These are phyloP conservation scores for Drosophila dunni DNA, from an alignment of 1,140 invertebrate genomes.

Conservation along the genomic window DNA sequence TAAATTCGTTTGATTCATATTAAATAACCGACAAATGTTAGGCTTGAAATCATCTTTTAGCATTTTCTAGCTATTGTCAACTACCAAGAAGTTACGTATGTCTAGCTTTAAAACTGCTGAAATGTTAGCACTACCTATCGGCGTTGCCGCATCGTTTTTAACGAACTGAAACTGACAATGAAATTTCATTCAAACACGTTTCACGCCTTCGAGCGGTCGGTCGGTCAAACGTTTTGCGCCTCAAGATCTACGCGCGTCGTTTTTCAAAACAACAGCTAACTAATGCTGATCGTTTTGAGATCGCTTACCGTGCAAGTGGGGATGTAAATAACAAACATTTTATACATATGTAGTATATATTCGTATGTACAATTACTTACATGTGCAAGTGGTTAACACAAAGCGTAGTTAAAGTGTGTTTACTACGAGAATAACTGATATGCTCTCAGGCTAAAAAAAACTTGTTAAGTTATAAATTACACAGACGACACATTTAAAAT, in stretches of 20 bases:
- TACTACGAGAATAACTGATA: slow-evolving; percentile 28
- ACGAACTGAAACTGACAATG: slow-evolving; percentile 68
- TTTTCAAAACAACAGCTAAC: slow-evolving; percentile 33
- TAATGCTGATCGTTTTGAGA: slow-evolving; percentile 38
- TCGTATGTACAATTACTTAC: slow-evolving; percentile 29
- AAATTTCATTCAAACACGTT: slow-evolving; percentile 82
- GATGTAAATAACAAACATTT: slow-evolving; percentile 41
- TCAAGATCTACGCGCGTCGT: slow-evolving; percentile 52
- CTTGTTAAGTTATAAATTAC: slow-evolving; percentile 19
- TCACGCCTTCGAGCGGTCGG: slow-evolving; percentile 74
- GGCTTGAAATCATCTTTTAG: neutral
- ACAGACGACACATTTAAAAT: slow-evolving; percentile 58
- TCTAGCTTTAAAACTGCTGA: neutral
- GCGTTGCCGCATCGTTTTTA: slow-evolving; percentile 56
- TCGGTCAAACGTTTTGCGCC: slow-evolving; percentile 56
- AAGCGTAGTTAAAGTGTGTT: neutral
- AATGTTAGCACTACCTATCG: slow-evolving; percentile 15
- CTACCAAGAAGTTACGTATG: neutral
- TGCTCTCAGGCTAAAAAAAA: slow-evolving; percentile 14
- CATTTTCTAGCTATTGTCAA: neutral
- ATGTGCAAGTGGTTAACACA: slow-evolving; percentile 4
- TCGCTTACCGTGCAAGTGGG: slow-evolving; percentile 17
- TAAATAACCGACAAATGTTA: no score
- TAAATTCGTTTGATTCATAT: no score
- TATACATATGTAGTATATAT: neutral